A percentile compares a stretch with the other conserved stretches of the same genome.
Conservation (phyloP, 2,113 vertebrate genomes). For the Tyto alba region DNA sequence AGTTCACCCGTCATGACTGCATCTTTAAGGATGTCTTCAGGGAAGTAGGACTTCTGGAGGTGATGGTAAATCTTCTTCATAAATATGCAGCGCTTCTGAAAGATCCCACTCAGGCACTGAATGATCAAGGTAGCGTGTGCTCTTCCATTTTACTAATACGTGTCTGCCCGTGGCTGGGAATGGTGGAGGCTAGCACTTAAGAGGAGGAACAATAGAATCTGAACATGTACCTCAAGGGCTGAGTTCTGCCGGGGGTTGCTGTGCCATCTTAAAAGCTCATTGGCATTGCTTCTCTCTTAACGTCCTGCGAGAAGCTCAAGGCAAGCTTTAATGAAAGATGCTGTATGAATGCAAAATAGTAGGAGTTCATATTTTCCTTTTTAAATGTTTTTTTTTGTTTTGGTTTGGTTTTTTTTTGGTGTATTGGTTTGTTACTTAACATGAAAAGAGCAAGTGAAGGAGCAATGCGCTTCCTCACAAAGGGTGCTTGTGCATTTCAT, state of each 20-base stretch:
- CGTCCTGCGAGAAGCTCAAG: accelerated
- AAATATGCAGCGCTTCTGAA: constrained; percentile 98
- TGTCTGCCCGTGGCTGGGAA: neutral
- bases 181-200: neutral
- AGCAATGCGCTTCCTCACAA: neutral
- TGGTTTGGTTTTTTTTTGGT: no score
- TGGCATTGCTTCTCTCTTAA: neutral
- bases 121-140: constrained; percentile 84
- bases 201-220: neutral
- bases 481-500: neutral
- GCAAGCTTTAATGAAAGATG: neutral
- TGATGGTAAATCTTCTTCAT: constrained; percentile 96
- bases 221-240: neutral
- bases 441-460: neutral
- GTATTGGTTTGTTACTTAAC: neutral
- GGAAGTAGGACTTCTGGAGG: constrained; percentile 95
- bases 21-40: constrained; percentile 97
- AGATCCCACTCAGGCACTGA: constrained; percentile 84
- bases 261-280: neutral
- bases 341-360: neutral
- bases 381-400: neutral
- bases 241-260: neutral
- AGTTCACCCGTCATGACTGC: constrained; percentile 88
- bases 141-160: neutral
- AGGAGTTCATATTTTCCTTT: neutral